Evolutionary conservation across 2,888 invertebrate genomes (phyloP), one percentile per base, ranked within the genome.

Genomic region (Melinaea marsaeus): DNA sequence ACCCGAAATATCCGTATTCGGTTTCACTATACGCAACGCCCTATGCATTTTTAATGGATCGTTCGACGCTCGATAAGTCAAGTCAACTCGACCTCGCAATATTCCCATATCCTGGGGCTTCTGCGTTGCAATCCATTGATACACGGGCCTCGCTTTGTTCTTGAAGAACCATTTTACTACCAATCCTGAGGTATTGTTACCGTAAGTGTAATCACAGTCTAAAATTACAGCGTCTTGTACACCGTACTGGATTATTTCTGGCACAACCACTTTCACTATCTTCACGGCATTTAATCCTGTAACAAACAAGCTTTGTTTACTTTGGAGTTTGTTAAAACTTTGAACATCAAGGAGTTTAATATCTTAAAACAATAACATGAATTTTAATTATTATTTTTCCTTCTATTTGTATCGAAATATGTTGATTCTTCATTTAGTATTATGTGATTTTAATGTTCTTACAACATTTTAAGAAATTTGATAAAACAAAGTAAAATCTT

Each of bases 151-250:
- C 2, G 92, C 90, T 78, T 92, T 92, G 76, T 93, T 93, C 79
- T 93, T 93, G 77, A 94, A 92, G 83, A 93, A 95, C 95, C 96
- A 95, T 84, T 95, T 95, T 42, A 95, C 94, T 63, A 95, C 94
- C 46, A 96, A 85, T 7, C 94, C 94, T 0, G 91, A 85, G 70
- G 94, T 93, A 74, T 92, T 92, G 62, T 93, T 93, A 55, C 92
- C 92, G 57, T 93, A 81, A 2, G 82, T 90, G 72, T 95, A 95
- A 79, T 95, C 94, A 85, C 96, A 96, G 85, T 96, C 95, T 77
- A 96, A 86, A 65, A 95, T 87, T 46, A 92, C 92, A 34, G 93
- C 90, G 70, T 92, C 91, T 68, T 92, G 91, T 46, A 93, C 92
- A 69, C 93, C 93, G 74, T 92, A 93, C 72, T 91, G 92, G 47